Evolutionary conservation across 2,797 vertebrate genomes (phyloP), one percentile per base, ranked within the genome.

Genomic region (Cossypha polioptera): DNA sequence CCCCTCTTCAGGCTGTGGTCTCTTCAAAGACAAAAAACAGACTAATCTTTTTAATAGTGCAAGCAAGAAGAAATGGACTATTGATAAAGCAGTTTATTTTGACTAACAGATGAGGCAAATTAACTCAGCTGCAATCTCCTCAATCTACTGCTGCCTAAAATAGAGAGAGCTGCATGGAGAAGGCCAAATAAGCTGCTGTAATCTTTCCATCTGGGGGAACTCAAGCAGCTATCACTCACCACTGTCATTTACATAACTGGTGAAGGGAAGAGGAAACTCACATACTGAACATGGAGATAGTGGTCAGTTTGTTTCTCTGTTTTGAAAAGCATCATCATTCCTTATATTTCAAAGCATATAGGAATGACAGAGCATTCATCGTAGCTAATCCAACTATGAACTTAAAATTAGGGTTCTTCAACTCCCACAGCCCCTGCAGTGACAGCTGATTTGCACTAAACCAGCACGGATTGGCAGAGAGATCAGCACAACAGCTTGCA

Each of bases 51-150:
- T 72, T 42, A 76, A 35, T 8, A 61, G 21, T 12, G 12, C 29
- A 74, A 66, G 22, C 25, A 58, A 83, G 33, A 88, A 88, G 53
- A 73, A 92, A 88, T 13, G 31, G 33, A 33, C 57, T 84, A 84
- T 17, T 35, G 73, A 77, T 90, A 90, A 88, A 83, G 40, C 57
- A 79, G 28, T 88, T 88, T 66, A 92, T 86, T 95, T 79, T 82
- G 33, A 79, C 35, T 67, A 86, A 57, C n/a, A 69, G 57, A 73
- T 63, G 31, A 88, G 69, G 61, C 53, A 92, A 85, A 86, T 94
- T 85, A 88, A 79, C 42, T 88, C 4, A 2, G 48, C 55, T 76
- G 57, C 74, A 59, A 86, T 65, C 47, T 92, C 51, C 48, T 75
- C 72, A 38, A 47, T n/a, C 59, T 59, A 55, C 40, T 72, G 51